A percentile compares a stretch with the other conserved stretches of the same genome.
Conservation (phyloP, 2,113 vertebrate species). For the Burhinus bistriatus region DNA sequence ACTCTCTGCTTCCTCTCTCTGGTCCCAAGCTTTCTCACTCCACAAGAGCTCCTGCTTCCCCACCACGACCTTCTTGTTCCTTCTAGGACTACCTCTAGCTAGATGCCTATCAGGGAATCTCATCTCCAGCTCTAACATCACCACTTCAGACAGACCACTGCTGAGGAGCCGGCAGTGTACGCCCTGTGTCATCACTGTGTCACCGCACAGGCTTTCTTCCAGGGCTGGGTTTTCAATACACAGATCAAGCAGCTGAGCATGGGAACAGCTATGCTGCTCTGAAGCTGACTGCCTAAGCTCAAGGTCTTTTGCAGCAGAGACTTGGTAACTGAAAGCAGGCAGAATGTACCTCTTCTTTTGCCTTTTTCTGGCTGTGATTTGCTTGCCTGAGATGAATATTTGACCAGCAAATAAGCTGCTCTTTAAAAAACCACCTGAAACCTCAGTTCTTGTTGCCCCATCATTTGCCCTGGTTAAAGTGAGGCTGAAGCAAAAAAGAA, state of each 20-base stretch:
- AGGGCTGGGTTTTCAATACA: not conserved
- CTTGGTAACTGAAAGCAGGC: not conserved
- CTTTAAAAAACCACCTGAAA: not conserved
- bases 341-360: slow-evolving; percentile 34
- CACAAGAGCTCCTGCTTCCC: not conserved
- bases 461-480: not conserved
- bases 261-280: not conserved
- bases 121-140: not conserved
- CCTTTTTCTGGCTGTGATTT: slow-evolving; percentile 40
- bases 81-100: not conserved
- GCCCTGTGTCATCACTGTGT: not conserved
- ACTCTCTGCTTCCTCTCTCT: not conserved
- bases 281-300: not conserved
- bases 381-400: slow-evolving; percentile 19
- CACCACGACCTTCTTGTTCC: not conserved
- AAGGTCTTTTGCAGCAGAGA: not conserved
- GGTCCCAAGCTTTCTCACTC: not conserved
- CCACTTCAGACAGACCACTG: not conserved
- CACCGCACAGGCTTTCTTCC: not conserved
- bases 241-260: not conserved
- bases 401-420: not conserved
- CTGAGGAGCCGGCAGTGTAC: not conserved
- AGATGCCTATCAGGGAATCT: not conserved
- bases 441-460: not conserved
- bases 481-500: not conserved